A percentile compares a stretch with the other conserved stretches of the same genome.
phyloP scores from a whole-genome alignment of 2,888 invertebrate species.

The Tetragnatha montana region DNA sequence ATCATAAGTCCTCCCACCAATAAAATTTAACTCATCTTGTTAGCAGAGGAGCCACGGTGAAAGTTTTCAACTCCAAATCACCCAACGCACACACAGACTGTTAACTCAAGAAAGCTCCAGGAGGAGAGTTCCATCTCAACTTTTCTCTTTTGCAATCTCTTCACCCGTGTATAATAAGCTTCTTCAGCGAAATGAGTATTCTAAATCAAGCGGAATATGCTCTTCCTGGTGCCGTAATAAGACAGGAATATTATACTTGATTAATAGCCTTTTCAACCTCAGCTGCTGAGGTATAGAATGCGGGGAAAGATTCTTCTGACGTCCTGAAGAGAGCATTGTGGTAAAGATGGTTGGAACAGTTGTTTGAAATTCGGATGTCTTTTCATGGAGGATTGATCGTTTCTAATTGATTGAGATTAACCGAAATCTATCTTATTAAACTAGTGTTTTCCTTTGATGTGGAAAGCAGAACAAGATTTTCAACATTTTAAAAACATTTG shows the following conservation, averaged over 20 bases:
- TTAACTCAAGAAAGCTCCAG: not conserved
- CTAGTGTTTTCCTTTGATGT: too few relatives aligned
- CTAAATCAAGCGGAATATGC: slow-evolving; percentile 35
- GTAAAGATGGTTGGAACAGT: not conserved
- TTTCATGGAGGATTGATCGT: not conserved
- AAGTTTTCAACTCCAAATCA: slow-evolving; percentile 26
- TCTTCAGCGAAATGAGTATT: slow-evolving; percentile 23
- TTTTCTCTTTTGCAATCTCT: slow-evolving; percentile 4
- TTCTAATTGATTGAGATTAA: not conserved
- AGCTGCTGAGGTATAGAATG: slow-evolving; percentile 1
- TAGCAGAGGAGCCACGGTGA: not conserved
- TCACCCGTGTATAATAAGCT: slow-evolving; percentile 24
- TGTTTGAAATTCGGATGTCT: not conserved
- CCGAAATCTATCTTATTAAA: too few relatives aligned
- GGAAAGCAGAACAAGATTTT: too few relatives aligned
- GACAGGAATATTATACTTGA: slow-evolving; percentile 27
- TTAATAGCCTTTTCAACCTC: slow-evolving; percentile 10
- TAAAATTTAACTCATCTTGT: not conserved
- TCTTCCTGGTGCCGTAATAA: slow-evolving; percentile 13
- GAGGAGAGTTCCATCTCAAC: not conserved
- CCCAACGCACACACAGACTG: not conserved
- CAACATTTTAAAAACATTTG: too few relatives aligned
- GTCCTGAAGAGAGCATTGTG: not conserved
- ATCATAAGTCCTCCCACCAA: not conserved
- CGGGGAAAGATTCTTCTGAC: not conserved